A percentile compares a stretch with the other conserved stretches of the same genome.
phyloP scores from a whole-genome alignment of 1,140 invertebrate genomes.

The Cylas formicarius region DNA sequence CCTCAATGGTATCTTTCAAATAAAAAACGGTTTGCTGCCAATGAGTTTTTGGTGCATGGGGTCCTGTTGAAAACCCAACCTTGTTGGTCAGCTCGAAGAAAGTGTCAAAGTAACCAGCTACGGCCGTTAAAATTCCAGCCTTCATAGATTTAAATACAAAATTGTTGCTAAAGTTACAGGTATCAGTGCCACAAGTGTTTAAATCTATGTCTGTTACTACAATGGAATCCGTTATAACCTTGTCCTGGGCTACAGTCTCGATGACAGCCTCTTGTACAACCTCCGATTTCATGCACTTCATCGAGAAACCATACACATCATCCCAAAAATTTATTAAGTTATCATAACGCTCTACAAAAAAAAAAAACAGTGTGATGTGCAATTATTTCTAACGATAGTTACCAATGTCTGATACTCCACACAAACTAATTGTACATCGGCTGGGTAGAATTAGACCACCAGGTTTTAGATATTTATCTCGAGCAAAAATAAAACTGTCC shows the following conservation, averaged over 20 bases:
- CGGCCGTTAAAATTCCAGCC: slow-evolving; percentile 73
- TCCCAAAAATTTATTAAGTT: slow-evolving; percentile 84
- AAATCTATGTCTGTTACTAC: slow-evolving; percentile 69
- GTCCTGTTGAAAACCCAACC: slow-evolving; percentile 67
- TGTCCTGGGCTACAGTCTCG: slow-evolving; percentile 69
- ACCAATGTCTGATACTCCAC: slow-evolving; percentile 84
- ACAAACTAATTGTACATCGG: slow-evolving; percentile 79
- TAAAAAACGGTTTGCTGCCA: slow-evolving; percentile 97
- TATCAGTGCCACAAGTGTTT: slow-evolving; percentile 70
- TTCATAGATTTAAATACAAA: slow-evolving; percentile 67
- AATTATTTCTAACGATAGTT: slow-evolving; percentile 33
- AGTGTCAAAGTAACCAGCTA: slow-evolving; percentile 92
- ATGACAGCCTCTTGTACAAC: slow-evolving; percentile 85
- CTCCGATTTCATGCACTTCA: slow-evolving; percentile 87
- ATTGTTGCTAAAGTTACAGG: slow-evolving; percentile 71
- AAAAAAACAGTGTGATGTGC: slow-evolving; percentile 12
- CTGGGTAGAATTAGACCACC: slow-evolving; percentile 78
- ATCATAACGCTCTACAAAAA: slow-evolving; percentile 56
- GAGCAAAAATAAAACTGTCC: slow-evolving; percentile 83
- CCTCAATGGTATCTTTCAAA: slow-evolving; percentile 62
- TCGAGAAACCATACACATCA: slow-evolving; percentile 95
- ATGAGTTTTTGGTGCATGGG: slow-evolving; percentile 71
- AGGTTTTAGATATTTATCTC: slow-evolving; percentile 78
- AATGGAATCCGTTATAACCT: slow-evolving; percentile 67
- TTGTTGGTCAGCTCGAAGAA: slow-evolving; percentile 68